Percentiles rank a stretch among this genome's conserved stretches.
Conservation (phyloP, 2,113 vertebrate species). For the Pantherophis guttatus region DNA sequence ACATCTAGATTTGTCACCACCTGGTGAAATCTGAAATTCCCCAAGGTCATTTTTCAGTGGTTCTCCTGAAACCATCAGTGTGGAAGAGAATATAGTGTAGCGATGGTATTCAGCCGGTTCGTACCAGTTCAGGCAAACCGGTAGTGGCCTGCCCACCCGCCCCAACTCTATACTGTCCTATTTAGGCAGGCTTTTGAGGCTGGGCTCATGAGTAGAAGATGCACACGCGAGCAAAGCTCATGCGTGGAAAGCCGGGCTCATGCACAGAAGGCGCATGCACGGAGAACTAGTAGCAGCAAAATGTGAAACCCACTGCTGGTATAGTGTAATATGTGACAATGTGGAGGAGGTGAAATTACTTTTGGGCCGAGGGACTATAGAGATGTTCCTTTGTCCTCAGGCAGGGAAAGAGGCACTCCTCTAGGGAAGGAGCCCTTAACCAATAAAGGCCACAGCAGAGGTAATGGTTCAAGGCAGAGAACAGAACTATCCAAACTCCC, state of each 20-base stretch:
- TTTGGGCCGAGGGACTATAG: neutral
- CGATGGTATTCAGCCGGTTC: too few relatives aligned
- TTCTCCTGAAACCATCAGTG: neutral
- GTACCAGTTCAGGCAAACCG: too few relatives aligned
- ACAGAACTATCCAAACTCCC: neutral
- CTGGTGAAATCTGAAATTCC: neutral
- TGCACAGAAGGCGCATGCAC: too few relatives aligned
- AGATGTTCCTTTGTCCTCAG: neutral
- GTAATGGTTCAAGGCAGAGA: neutral
- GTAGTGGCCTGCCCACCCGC: too few relatives aligned
- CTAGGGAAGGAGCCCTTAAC: neutral
- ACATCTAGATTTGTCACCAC: neutral
- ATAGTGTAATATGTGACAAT: neutral
- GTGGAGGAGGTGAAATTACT: neutral
- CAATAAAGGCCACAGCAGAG: neutral
- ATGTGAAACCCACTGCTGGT: too few relatives aligned
- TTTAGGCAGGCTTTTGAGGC: too few relatives aligned
- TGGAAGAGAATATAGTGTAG: neutral
- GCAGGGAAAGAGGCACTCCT: neutral
- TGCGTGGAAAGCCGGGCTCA: too few relatives aligned
- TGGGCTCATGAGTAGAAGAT: too few relatives aligned
- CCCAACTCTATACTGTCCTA: too few relatives aligned
- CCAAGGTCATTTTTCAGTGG: neutral
- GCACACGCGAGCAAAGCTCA: too few relatives aligned
- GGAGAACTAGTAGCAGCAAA: too few relatives aligned